phyloP scores from a whole-genome alignment of 2,113 vertebrate genomes.

The Antigone vipio region DNA sequence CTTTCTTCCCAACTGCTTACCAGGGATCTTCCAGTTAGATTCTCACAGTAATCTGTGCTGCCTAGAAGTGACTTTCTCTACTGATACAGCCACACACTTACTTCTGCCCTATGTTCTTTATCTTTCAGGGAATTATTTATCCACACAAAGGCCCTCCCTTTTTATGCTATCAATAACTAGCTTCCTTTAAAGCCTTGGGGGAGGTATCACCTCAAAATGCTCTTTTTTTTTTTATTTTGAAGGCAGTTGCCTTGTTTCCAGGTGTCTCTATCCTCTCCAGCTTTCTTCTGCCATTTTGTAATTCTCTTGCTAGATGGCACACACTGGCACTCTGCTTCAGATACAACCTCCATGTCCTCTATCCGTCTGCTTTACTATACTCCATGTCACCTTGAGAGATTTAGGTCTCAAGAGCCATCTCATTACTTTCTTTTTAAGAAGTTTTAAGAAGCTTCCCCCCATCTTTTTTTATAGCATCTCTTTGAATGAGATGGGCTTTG shows the following conservation, averaged over 20 bases:
- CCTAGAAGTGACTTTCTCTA: background rate
- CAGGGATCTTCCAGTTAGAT: background rate
- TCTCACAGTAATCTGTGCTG: background rate
- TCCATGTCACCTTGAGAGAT: background rate
- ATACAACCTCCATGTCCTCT: accelerated
- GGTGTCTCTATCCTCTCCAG: background rate
- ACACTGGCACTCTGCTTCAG: background rate
- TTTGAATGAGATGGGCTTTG: background rate
- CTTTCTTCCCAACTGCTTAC: background rate
- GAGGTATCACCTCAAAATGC: background rate
- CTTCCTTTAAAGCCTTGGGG: background rate
- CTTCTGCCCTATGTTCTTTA: background rate
- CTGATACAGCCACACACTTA: background rate
- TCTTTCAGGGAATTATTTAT: background rate
- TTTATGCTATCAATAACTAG: background rate
- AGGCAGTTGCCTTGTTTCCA: background rate
- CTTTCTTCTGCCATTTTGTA: background rate
- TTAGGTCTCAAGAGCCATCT: background rate
- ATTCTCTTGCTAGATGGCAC: background rate
- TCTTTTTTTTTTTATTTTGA: background rate
- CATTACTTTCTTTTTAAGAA: background rate
- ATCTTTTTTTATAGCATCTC: background rate
- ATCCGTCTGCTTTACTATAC: background rate
- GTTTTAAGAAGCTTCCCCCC: background rate
- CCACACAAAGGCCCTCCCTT: background rate